Evolutionary conservation across 2,797 vertebrate species (phyloP), one percentile per base, ranked within the genome.

Genomic region (Pangasius macronema): DNA sequence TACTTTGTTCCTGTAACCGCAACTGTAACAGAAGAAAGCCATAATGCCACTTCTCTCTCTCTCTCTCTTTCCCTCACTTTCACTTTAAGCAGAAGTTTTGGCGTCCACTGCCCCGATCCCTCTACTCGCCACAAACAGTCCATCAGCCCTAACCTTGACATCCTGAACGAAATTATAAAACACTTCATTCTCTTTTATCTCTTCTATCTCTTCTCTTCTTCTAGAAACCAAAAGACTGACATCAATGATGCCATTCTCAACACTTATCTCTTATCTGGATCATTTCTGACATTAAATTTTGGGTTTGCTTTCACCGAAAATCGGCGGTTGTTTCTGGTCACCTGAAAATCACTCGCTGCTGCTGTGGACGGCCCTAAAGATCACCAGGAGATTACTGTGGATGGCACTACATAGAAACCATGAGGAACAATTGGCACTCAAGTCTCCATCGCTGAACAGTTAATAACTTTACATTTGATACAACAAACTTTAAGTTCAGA

Each of bases 1-100:
- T 68, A 0, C 7, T 57, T 77, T 57, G 39, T 53, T 77, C 16
- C 42, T 83, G 33, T 39, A 68, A 83, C 51, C n/a, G 27, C 49
- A 27, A 57, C 33, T 55, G 33, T 67, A 83, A 84, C 27, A 87
- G 75, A n/a, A 46, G 68, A 84, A 83, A 33, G n/a, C 61, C 82
- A 24, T 10, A 14, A 53, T 20, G 72, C 42, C 65, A 49, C 18
- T 80, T 79, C 36, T 33, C 10, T 80, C 39, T 42, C 39, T 39
- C 39, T 39, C 30, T 27, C 14, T n/a, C 18, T n/a, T 4, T 61
- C 46, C 13, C n/a, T 68, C 39, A 27, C 61, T 87, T 87, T 80
- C 75, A 70, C 75, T 87, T 59, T 39, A 61, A 61, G 24, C 33
- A 39, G 22, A 42, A 3, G 55, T 39, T 87, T 79, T n/a, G 33